Percentiles rank a stretch among this genome's conserved stretches.
Conservation (phyloP, 2,113 vertebrate genomes). For the Lichenostomus cassidix region DNA sequence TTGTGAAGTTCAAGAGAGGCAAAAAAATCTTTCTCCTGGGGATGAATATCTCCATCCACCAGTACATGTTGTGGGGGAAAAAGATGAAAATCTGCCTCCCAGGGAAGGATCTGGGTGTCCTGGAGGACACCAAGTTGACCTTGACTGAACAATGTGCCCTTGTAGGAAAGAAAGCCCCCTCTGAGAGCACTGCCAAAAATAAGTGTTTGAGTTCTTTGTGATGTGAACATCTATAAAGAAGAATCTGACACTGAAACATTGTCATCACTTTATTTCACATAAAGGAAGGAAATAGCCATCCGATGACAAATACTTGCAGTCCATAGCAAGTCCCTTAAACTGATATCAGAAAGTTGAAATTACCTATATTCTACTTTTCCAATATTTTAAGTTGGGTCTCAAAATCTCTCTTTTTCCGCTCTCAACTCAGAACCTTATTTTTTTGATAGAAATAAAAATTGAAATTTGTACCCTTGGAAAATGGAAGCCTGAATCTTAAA, state of each 20-base stretch:
- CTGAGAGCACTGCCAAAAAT: not conserved
- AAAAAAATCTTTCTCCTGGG: not conserved
- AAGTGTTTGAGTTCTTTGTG: not conserved
- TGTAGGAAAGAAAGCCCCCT: not conserved
- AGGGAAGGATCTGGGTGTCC: not conserved
- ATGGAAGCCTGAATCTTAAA: not conserved
- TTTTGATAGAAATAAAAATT: not conserved
- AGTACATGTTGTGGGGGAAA: fast-evolving
- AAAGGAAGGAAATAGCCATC: not conserved
- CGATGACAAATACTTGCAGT: not conserved
- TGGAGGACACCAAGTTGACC: not conserved
- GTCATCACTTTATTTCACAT: not conserved
- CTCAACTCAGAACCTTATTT: not conserved
- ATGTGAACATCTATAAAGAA: not conserved
- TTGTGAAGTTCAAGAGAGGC: not conserved
- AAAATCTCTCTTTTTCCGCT: not conserved
- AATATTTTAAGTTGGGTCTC: not conserved
- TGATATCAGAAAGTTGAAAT: not conserved
- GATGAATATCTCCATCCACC: not conserved
- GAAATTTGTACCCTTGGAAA: not conserved
- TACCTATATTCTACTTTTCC: not conserved
- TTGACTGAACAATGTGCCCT: not conserved
- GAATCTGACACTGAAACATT: not conserved
- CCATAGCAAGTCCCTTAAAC: not conserved
- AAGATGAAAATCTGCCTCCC: not conserved